Evolutionary conservation across 2,113 vertebrate species (phyloP), one percentile per base, ranked within the genome.

Genomic region (Pachypanchax playfairii): DNA sequence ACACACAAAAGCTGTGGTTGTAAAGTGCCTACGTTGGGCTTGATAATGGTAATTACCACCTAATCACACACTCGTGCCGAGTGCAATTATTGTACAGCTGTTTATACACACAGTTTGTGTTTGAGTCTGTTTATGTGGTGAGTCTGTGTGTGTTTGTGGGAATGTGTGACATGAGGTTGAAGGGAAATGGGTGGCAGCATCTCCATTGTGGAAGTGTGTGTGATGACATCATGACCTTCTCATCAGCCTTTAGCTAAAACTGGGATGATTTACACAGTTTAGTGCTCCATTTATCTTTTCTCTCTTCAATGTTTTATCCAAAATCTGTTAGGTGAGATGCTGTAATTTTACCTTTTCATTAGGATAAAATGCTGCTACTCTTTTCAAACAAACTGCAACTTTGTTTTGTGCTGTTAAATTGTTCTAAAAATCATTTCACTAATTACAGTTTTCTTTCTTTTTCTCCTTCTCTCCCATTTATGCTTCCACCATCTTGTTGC

Each of bases 131-230:
- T 46, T 43, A 28, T 58, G 15, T 21, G 29, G 7, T 20, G 48
- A 3, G 11, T 31, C 21, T 17, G 26, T 58, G 22, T 28, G 39
- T 47, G 31, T 35, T 15, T 53, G 22, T 28, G 6, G 62, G 35
- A 3, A 6, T 28, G 61, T 60, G 53, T 55, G 48, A 14, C 43
- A 18, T 31, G 5, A 58, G 75, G 70, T 79, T 69, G 77, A 70
- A 75, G 47, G 82, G 80, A 87, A 80, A 55, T 72, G 65, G 73
- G 59, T 43, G 77, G 51, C 0, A n/a, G 56, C 71, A 39, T 10
- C 67, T 24, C 56, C 36, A 7, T 6, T 46, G 75, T 67, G 84
- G 81, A 87, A 87, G 85, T 82, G 77, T 86, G 77, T 68, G 67
- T 74, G 79, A 82, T 81, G 85, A 75, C 85, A 65, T 20, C 35